Conservation (phyloP, 2,113 vertebrate species). For the Daboia siamensis region DNA sequence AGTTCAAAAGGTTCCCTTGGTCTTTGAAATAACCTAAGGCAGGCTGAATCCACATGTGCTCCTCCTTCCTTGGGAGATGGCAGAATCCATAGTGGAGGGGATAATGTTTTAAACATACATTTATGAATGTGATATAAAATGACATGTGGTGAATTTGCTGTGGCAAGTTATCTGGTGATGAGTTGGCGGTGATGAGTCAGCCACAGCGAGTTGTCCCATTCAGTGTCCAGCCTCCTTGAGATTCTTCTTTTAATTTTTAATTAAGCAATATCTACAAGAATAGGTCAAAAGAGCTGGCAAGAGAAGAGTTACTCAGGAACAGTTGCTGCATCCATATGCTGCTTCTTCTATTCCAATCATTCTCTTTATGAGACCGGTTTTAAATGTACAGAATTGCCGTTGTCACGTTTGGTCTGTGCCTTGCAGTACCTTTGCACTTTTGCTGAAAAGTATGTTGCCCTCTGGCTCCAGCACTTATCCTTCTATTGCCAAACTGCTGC, state of each 20-base stretch:
- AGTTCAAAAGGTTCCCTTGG: no score
- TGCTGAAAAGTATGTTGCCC: constrained; percentile 51
- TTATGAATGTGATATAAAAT: no score
- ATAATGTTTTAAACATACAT: no score
- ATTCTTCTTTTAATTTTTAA: not conserved
- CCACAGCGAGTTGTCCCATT: no score
- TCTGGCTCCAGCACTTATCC: constrained; percentile 36
- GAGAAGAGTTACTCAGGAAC: not conserved
- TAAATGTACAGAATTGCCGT: constrained; percentile 28
- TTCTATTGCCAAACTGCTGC: constrained; percentile 49
- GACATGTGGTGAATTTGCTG: no score
- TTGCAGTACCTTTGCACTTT: constrained; percentile 15
- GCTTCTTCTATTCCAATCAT: not conserved
- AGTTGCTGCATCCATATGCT: not conserved
- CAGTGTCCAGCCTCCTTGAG: not conserved
- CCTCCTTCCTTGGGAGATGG: no score
- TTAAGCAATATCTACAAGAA: not conserved
- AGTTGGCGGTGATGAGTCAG: no score
- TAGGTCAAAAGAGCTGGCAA: not conserved
- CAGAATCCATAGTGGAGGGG: no score
- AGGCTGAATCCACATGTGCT: no score
- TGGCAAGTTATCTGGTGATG: no score
- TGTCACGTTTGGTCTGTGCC: not conserved
- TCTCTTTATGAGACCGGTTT: not conserved
- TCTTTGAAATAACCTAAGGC: no score